Evolutionary conservation across 2,797 vertebrate species (phyloP), one percentile per base, ranked within the genome.

Genomic region (Poecile montanus): DNA sequence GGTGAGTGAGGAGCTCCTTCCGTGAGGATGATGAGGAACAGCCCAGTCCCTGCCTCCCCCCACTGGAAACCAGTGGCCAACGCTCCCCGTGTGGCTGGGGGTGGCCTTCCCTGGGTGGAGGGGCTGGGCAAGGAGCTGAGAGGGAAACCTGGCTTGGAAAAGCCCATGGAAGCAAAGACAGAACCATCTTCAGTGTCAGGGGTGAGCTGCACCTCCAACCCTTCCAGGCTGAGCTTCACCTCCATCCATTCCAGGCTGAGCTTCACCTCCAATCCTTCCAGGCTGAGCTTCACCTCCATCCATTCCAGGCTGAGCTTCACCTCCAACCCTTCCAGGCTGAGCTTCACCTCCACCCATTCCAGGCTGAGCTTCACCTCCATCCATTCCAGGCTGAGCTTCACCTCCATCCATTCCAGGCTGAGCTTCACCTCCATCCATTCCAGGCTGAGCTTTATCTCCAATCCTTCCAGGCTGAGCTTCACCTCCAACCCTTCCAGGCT

Each of bases 1-100:
- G 94, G 87, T 1, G 4, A 96, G 86, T 75, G 63, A 93, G 88
- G 60, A 89, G 88, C 77, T 60, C 34, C 88, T 85, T 95, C 85
- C 16, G 0, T 36, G 38, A 42, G 2, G 13, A 3, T 44, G 42
- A 34, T 48, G 1, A 93, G 86, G 72, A 85, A 42, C 76, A 57
- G 32, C 67, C 75, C 1, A 0, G 44, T 20, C 61, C 89, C 89
- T 18, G 53, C 36, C 50, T 47, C 65, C 61, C 34, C 9, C 13
- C 38, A 40, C 38, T 11, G 1, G 19, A 23, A 34, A 5, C 16
- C 71, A 10, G 54, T 6, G 26, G 4, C 9, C 20, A 26, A 1
- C 0, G 1, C 62, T 91, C 22, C 50, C 11, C 42, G 9, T 1
- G 79, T 40, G 38, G 57, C 16, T 4, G n/a, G 61, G 70, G 40